phyloP scores from a whole-genome alignment of 2,888 invertebrate species.

The Drosophila robusta region DNA sequence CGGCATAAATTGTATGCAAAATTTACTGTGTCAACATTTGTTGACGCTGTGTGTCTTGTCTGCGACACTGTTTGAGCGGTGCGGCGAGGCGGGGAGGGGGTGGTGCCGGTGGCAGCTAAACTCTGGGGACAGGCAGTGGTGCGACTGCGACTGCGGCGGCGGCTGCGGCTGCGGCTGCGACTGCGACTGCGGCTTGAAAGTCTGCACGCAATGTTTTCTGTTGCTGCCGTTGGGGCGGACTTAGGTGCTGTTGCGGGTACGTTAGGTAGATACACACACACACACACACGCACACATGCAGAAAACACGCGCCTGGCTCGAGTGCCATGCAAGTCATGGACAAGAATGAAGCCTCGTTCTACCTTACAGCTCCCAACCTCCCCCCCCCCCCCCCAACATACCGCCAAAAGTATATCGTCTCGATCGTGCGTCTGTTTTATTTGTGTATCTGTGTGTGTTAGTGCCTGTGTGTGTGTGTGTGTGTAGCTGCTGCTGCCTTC shows the following conservation, averaged over 20 bases:
- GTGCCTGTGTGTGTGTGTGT: slow-evolving; percentile 5
- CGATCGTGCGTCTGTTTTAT: slow-evolving; percentile 53
- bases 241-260: neutral
- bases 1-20: slow-evolving; percentile 52
- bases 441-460: slow-evolving; percentile 4
- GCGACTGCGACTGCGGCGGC: slow-evolving; percentile 16
- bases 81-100: neutral
- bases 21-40: slow-evolving; percentile 59
- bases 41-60: slow-evolving; percentile 18
- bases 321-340: slow-evolving; percentile 49
- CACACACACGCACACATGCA: slow-evolving; percentile 9
- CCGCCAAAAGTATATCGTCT: slow-evolving; percentile 12
- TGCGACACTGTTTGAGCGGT: slow-evolving; percentile 52
- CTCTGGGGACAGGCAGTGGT: neutral
- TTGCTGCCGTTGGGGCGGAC: neutral
- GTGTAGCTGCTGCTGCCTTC: slow-evolving; percentile 10
- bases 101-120: neutral
- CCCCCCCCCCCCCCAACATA: neutral
- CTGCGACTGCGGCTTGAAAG: slow-evolving; percentile 45
- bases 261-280: slow-evolving; percentile 12
- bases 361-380: neutral
- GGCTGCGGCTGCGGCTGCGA: slow-evolving; percentile 23
- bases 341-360: slow-evolving; percentile 20
- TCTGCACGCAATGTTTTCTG: slow-evolving; percentile 56
- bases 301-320: slow-evolving; percentile 44